Conservation (phyloP, 2,888 invertebrate genomes). For the Caenorhabditis drosophilae region DNA sequence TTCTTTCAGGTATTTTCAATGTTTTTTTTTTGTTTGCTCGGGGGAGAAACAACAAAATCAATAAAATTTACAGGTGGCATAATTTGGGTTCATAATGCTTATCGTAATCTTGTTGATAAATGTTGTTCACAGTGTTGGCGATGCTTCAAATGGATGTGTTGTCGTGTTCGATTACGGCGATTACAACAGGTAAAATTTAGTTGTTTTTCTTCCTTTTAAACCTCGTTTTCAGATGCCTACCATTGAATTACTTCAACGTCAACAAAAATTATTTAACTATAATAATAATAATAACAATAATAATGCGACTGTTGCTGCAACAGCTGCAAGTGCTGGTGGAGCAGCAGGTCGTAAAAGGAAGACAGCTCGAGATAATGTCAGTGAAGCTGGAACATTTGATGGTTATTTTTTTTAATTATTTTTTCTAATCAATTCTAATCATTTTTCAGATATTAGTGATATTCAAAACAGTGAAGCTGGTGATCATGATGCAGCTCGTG, state of each 20-base stretch:
- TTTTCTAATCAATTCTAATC: background rate
- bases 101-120: constrained; percentile 44
- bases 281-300: constrained; percentile 31
- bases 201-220: too few species aligned
- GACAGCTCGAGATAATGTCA: constrained; percentile 46
- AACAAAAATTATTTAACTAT: constrained; percentile 43
- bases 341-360: constrained; percentile 38
- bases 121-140: constrained; percentile 47
- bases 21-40: background rate
- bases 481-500: constrained; percentile 51
- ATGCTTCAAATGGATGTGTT: constrained; percentile 50
- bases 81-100: constrained; percentile 63
- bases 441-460: constrained; percentile 63
- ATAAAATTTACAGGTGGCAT: constrained; percentile 60
- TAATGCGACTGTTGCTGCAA: constrained; percentile 29
- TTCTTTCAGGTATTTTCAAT: constrained; percentile 60
- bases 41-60: too few species aligned
- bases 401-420: constrained; percentile 38
- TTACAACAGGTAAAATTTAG: too few species aligned
- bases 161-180: constrained; percentile 40
- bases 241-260: constrained; percentile 51
- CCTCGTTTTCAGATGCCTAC: constrained; percentile 48
- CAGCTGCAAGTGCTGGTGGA: constrained; percentile 29
- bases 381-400: constrained; percentile 68
- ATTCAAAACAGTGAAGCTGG: constrained; percentile 60